Evolutionary conservation across 1,140 invertebrate genomes (phyloP), one percentile per base, ranked within the genome.

Genomic region (Calephelis nemesis): DNA sequence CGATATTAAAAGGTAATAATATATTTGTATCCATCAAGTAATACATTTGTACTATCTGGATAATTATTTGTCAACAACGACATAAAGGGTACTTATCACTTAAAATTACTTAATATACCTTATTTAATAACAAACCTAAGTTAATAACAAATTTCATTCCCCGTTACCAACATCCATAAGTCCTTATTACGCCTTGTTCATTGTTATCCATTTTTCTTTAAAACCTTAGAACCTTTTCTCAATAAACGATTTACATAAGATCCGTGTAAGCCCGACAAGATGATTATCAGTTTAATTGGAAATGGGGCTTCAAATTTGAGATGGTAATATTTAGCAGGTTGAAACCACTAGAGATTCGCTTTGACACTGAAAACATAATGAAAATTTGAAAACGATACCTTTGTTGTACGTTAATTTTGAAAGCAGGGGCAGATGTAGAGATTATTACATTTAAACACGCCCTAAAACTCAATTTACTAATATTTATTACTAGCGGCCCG

Each of bases 281-380:
- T 73, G 71, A 77, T 73, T 71, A 75, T 67, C 72, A 69, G 71
- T 77, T 79, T 73, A 77, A 75, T 73, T 74, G 67, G 63, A 69
- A 68, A 62, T 72, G 62, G 52, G 45, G 60, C 52, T 66, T 45
- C 68, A 72, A 71, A 70, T 73, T 75, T 77, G 58, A 75, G 74
- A 70, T 50, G 47, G 68, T 69, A 75, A 77, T 77, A 70, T 74
- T 71, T 67, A 12, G 63, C 63, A 68, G 63, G 63, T 74, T 65
- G 42, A 19, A 54, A 54, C 52, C 52, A 54, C 52, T 54, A 54
- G 52, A 54, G 13, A 54, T 54, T 54, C 19, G 52, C 52, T 54
- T 54, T 54, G 52, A 54, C 19, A 54, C 47, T 49, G 58, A 63
- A 62, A 69, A 65, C 52, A 42, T 60, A 52, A 65, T 65, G 64